Evolutionary conservation across 2,888 invertebrate species (phyloP).

Genomic region (Nomada fabriciana): DNA sequence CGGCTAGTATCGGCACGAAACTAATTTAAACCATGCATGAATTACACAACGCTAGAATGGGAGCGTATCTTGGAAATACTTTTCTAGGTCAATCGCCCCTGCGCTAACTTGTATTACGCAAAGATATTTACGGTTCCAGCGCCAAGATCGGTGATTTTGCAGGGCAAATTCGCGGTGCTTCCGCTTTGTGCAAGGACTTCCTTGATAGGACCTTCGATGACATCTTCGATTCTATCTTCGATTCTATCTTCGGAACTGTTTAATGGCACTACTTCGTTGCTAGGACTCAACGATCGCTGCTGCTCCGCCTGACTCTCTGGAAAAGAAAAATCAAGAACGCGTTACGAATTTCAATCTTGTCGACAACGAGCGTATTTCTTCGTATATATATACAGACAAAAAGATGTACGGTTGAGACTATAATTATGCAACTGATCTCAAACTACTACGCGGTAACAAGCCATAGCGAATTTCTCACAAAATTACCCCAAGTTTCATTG

Average conservation of each 20-base stretch:
- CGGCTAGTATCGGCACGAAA: constrained; percentile 22
- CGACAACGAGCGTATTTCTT: neutral
- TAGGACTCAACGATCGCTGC: constrained; percentile 75
- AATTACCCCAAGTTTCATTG: constrained; percentile 5
- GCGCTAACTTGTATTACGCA: constrained; percentile 10
- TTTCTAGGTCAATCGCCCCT: constrained; percentile 42
- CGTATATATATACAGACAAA: no score
- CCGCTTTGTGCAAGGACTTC: constrained; percentile 85
- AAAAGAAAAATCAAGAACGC: constrained; percentile 31
- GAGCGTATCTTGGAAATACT: constrained; percentile 33
- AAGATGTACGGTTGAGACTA: neutral
- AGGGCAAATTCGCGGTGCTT: constrained; percentile 85
- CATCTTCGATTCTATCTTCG: constrained; percentile 68
- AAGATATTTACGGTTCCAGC: constrained; percentile 83
- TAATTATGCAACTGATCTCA: neutral
- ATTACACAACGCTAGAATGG: constrained; percentile 27
- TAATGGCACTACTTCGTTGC: constrained; percentile 70
- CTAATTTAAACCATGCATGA: constrained; percentile 36
- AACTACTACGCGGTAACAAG: neutral
- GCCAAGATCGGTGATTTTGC: constrained; percentile 84
- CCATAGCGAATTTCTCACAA: neutral
- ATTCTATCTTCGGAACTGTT: constrained; percentile 61
- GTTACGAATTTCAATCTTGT: neutral
- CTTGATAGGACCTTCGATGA: constrained; percentile 77
- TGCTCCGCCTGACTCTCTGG: constrained; percentile 79